Evolutionary conservation across 1,140 invertebrate species (phyloP).

Genomic region (Anoplolepis gracilipes): DNA sequence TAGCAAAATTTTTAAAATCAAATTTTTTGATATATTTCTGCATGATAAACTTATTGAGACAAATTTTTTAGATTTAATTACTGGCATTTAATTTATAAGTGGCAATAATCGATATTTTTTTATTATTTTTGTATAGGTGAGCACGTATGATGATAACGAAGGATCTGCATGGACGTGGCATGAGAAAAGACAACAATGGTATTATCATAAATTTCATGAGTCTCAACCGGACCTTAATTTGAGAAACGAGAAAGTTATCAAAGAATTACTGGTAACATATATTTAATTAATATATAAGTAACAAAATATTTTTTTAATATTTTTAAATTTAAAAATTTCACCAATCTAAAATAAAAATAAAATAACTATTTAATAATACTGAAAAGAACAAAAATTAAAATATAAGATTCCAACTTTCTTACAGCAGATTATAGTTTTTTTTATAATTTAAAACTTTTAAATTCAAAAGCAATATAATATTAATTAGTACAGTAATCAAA

Average conservation of each 20-base stretch:
- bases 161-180: slow-evolving; percentile 88
- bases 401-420: not conserved
- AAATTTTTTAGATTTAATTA: slow-evolving; percentile 63
- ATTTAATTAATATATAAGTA: not conserved
- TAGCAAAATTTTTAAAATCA: not conserved
- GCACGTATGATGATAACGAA: slow-evolving; percentile 86
- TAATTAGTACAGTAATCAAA: not conserved
- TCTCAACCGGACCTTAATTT: slow-evolving; percentile 90
- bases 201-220: slow-evolving; percentile 88
- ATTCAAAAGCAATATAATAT: not conserved
- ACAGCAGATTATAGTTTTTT: not conserved
- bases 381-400: not conserved
- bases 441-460: not conserved
- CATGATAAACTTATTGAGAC: not conserved
- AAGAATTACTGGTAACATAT: slow-evolving; percentile 87
- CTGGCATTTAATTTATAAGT: not conserved
- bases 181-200: slow-evolving; percentile 87
- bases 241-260: slow-evolving; percentile 86
- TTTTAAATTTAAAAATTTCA: not conserved
- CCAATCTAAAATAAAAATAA: not conserved
- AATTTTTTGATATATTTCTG: not conserved
- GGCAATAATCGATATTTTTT: not conserved
- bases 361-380: not conserved
- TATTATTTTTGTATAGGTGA: slow-evolving; percentile 84
- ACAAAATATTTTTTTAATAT: not conserved